Percentiles rank a stretch among this genome's conserved stretches.
phyloP scores from a whole-genome alignment of 2,888 invertebrate species.

The Pristionchus japonicus region DNA sequence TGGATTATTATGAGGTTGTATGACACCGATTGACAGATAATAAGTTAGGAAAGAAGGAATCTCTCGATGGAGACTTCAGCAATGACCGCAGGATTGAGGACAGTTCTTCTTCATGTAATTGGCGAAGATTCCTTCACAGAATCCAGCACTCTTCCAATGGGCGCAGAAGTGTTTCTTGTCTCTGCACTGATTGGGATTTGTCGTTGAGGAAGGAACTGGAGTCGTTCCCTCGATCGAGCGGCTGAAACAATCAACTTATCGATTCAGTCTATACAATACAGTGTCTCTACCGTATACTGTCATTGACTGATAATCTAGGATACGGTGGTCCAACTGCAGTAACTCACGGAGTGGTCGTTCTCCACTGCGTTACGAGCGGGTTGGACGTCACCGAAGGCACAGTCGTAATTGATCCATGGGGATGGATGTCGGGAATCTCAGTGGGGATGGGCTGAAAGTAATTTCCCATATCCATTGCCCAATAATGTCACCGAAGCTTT shows the following conservation, averaged over 20 bases:
- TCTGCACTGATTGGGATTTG: constrained; percentile 53
- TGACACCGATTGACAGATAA: constrained; percentile 37
- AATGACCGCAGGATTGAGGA: constrained; percentile 66
- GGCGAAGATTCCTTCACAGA: constrained; percentile 72
- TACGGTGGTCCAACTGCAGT: background rate
- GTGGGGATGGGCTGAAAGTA: constrained; percentile 63
- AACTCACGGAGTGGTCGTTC: constrained; percentile 46
- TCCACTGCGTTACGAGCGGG: constrained; percentile 44
- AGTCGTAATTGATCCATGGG: background rate
- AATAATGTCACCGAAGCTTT: too few relatives aligned
- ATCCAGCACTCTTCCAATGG: constrained; percentile 73
- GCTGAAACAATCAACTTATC: background rate
- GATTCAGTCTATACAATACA: too few relatives aligned
- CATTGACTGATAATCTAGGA: too few relatives aligned
- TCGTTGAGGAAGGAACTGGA: constrained; percentile 44
- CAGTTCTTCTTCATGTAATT: constrained; percentile 74
- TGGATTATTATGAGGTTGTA: constrained; percentile 40
- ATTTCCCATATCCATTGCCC: too few relatives aligned
- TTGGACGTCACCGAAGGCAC: background rate
- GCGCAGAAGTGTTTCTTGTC: constrained; percentile 72
- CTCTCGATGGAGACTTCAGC: constrained; percentile 52
- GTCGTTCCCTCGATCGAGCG: background rate
- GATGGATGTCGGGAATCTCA: constrained; percentile 59
- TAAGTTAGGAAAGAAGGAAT: background rate
- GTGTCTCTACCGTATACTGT: too few relatives aligned